Base-by-base conservation (phyloP, 2,113 vertebrate genomes). In the Larimichthys polyactis region DNA sequence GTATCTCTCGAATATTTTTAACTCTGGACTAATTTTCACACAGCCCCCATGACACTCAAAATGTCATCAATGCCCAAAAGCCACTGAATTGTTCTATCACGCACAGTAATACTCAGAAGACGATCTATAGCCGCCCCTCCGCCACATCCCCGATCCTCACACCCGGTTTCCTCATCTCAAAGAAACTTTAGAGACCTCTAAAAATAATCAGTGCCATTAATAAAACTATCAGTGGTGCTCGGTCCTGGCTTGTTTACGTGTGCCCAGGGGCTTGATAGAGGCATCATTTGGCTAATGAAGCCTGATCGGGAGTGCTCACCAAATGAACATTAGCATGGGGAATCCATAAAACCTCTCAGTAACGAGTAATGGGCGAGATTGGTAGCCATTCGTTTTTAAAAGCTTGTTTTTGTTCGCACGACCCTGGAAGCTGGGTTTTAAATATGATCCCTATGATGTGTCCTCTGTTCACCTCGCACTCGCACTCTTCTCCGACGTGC, bases 131-230 rank as follows among this genome's bases (percentile, higher is more conserved):
- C 59, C 74, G 11, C 62, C 43, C 19, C 15, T 17, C 2, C 10
- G n/a, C 59, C 57, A 10, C 36, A 6, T 76, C 77, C 22, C 51
- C 43, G 32, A 57, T 73, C 48, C 58, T 71, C 74, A 22, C 57
- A 82, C 60, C 67, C 44, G 15, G 20, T 60, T 78, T 71, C 27
- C 16, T 78, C 77, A 79, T 85, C 71, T 88, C 84, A 87, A 83
- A 78, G 78, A 76, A 81, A 91, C 76, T 24, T 69, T 79, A 92
- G 69, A 65, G 29, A 68, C 79, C 71, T 89, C 90, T 91, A 91
- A 93, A 94, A 92, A 93, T 94, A 93, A 92, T 89, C 79, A 24
- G 76, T 59, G 4, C 59, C 81, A 86, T 93, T 93, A 92, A 92
- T 95, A 91, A 88, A 93, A 87, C 66, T 83, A 92, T 92, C 91